phyloP scores from a whole-genome alignment of 2,797 vertebrate genomes.

The Chrosomus eos region DNA sequence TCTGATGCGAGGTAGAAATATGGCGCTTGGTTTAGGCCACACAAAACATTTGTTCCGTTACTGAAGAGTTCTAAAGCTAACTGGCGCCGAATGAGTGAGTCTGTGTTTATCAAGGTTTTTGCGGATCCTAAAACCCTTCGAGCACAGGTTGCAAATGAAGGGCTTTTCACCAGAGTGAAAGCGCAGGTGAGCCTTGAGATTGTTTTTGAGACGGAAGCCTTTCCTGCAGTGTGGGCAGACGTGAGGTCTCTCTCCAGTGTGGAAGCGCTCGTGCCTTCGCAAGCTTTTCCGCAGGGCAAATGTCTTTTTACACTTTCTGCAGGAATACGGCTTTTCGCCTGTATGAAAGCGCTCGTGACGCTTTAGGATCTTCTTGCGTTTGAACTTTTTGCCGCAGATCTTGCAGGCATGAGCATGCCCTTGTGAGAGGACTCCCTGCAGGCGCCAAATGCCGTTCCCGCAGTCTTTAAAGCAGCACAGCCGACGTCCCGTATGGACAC shows the following conservation, averaged over 20 bases:
- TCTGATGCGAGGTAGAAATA: slow-evolving; percentile 42
- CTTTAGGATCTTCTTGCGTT: slow-evolving; percentile 73
- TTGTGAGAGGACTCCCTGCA: slow-evolving; percentile 57
- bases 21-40: slow-evolving; percentile 15
- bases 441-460: slow-evolving; percentile 67
- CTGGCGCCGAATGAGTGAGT: slow-evolving; percentile 41
- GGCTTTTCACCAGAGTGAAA: slow-evolving; percentile 79
- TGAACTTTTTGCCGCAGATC: slow-evolving; percentile 75
- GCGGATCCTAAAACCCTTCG: slow-evolving; percentile 74
- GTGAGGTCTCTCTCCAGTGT: slow-evolving; percentile 77
- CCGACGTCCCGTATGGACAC: slow-evolving; percentile 71
- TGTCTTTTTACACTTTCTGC: slow-evolving; percentile 66
- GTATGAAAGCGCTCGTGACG: slow-evolving; percentile 80
- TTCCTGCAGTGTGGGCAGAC: slow-evolving; percentile 72
- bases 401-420: slow-evolving; percentile 67
- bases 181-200: slow-evolving; percentile 75
- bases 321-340: slow-evolving; percentile 76
- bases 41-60: not conserved
- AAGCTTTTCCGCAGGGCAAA: slow-evolving; percentile 78
- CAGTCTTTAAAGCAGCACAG: slow-evolving; percentile 71
- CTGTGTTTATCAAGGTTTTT: slow-evolving; percentile 76
- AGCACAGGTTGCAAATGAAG: slow-evolving; percentile 69
- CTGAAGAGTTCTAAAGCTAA: not conserved
- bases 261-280: slow-evolving; percentile 74
- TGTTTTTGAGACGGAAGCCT: slow-evolving; percentile 75